Evolutionary conservation across 2,113 vertebrate species (phyloP).

Genomic region (Psephotus haematonotus): DNA sequence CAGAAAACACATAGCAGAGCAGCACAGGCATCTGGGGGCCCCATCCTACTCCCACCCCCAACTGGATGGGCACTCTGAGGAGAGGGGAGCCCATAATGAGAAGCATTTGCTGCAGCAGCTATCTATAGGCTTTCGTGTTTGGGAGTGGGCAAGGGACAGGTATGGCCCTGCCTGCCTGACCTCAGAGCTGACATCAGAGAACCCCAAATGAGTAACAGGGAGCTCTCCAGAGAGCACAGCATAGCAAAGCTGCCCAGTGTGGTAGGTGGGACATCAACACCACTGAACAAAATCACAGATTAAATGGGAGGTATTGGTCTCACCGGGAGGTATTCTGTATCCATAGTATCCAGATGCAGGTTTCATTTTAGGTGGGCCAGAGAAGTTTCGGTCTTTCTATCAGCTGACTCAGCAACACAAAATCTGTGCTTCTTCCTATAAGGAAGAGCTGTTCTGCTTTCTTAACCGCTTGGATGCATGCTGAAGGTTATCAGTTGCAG

Average conservation of each 20-base stretch:
- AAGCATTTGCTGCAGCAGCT: slow-evolving; percentile 41
- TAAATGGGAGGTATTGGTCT: accelerated
- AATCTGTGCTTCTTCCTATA: neutral
- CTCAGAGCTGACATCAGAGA: neutral
- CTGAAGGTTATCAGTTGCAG: neutral
- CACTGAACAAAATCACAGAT: neutral
- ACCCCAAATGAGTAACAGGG: neutral
- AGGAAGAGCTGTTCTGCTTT: neutral
- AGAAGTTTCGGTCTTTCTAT: neutral
- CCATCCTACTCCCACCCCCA: neutral
- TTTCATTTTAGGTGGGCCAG: neutral
- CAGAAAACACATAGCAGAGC: neutral
- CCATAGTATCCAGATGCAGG: no score
- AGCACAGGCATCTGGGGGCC: neutral
- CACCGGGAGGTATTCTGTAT: neutral
- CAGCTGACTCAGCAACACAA: neutral
- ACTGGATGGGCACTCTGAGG: neutral
- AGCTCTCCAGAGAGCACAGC: neutral
- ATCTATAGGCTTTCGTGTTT: neutral
- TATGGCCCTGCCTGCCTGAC: neutral
- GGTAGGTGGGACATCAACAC: neutral
- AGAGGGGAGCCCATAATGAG: neutral
- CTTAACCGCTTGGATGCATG: neutral
- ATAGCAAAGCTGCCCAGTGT: neutral
- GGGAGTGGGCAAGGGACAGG: neutral